A percentile compares a stretch with the other conserved stretches of the same genome.
Conservation (phyloP, 1,140 invertebrate species). For the Trichogramma pretiosum region DNA sequence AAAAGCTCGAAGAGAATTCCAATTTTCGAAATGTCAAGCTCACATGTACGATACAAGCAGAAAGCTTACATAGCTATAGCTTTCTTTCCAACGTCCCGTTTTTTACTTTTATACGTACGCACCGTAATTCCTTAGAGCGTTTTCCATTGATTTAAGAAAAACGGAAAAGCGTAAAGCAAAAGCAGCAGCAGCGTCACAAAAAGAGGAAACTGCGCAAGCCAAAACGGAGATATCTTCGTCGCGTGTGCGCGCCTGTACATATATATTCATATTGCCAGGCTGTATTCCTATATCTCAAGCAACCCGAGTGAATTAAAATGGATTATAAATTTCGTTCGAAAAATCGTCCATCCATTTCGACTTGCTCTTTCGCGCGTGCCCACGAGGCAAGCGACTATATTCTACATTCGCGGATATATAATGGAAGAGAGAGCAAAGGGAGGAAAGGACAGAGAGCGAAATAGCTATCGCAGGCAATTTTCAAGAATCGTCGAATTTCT, state of each 20-base stretch:
- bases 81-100: too few species aligned
- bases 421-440: too few species aligned
- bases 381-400: too few species aligned
- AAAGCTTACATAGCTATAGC: slow-evolving; percentile 17
- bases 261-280: slow-evolving; percentile 23
- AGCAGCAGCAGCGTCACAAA: too few species aligned
- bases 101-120: too few species aligned
- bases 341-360: slow-evolving; percentile 32
- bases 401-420: neutral
- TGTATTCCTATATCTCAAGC: neutral
- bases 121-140: slow-evolving; percentile 36
- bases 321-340: slow-evolving; percentile 36
- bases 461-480: slow-evolving; percentile 16
- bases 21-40: slow-evolving; percentile 12
- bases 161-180: slow-evolving; percentile 20
- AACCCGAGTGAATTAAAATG: slow-evolving; percentile 38
- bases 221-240: too few species aligned
- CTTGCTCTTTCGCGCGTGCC: slow-evolving; percentile 15
- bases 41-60: neutral
- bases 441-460: too few species aligned
- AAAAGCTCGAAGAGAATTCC: too few species aligned
- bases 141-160: slow-evolving; percentile 37
- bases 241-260: slow-evolving; percentile 33
- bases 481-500: slow-evolving; percentile 10
- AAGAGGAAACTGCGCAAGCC: too few species aligned